Evolutionary conservation across 1,140 invertebrate genomes (phyloP).

Genomic region (Nephotettix cincticeps): DNA sequence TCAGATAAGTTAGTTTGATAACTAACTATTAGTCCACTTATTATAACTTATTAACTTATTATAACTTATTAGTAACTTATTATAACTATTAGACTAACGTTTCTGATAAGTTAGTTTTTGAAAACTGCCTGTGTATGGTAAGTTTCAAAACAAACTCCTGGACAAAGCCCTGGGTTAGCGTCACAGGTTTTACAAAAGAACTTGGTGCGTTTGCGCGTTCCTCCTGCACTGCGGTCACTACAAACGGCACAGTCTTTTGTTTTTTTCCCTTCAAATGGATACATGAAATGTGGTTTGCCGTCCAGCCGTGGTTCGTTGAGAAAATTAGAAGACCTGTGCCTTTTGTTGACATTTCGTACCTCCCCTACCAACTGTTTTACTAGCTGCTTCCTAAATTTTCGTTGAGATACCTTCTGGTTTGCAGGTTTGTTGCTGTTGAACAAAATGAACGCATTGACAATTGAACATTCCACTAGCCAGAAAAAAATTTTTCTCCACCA

Average conservation of each 20-base stretch:
- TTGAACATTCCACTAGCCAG: conserved; percentile 10
- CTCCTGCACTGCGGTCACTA: neutral
- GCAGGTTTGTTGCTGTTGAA: neutral
- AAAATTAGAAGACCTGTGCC: neutral
- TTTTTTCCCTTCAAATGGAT: neutral
- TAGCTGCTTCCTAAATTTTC: conserved; percentile 15
- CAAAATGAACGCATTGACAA: conserved; percentile 10
- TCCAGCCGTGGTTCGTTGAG: conserved; percentile 7
- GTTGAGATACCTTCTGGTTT: neutral
- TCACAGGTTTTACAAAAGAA: conserved; percentile 12
- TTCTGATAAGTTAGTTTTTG: too few relatives aligned
- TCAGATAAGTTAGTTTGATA: too few relatives aligned
- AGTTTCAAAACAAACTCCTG: conserved; percentile 4
- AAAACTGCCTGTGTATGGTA: too few relatives aligned
- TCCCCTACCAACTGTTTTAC: conserved; percentile 7
- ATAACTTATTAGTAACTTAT: too few relatives aligned
- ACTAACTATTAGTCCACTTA: too few relatives aligned
- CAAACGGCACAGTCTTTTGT: conserved; percentile 19
- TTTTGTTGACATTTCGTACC: neutral
- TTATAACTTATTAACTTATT: too few relatives aligned
- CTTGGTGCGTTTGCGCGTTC: neutral
- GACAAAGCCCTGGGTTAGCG: conserved; percentile 2
- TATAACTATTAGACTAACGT: too few relatives aligned
- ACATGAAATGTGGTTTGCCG: conserved; percentile 6
- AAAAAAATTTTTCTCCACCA: conserved; percentile 30